Percentiles rank a stretch among this genome's conserved stretches.
phyloP scores from a whole-genome alignment of 2,888 invertebrate species.

The Caenorhabditis sulstoni region DNA sequence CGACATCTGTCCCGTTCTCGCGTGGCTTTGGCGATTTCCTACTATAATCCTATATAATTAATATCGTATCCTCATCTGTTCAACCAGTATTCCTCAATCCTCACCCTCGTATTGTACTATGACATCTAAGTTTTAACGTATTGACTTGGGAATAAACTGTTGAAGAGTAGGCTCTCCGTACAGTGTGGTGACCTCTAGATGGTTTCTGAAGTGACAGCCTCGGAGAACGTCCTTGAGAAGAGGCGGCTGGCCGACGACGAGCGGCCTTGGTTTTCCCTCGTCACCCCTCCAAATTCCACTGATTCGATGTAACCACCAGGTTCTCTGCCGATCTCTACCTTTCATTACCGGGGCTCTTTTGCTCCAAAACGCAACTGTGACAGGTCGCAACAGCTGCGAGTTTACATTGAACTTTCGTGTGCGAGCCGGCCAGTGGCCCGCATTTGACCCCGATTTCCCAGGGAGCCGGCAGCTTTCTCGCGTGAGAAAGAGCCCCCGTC shows the following conservation, averaged over 20 bases:
- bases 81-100: not conserved
- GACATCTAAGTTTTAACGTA: not conserved
- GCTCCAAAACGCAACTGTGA: slow-evolving; percentile 7
- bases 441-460: too few species aligned
- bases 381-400: slow-evolving; percentile 25
- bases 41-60: slow-evolving; percentile 1
- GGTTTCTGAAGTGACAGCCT: slow-evolving; percentile 51
- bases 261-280: slow-evolving; percentile 36
- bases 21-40: not conserved
- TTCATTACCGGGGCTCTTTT: slow-evolving; percentile 1
- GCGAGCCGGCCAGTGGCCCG: too few species aligned
- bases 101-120: slow-evolving; percentile 25
- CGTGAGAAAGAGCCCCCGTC: too few species aligned
- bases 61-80: slow-evolving; percentile 23
- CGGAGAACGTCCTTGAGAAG: slow-evolving; percentile 42
- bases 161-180: not conserved
- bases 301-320: slow-evolving; percentile 34
- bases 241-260: slow-evolving; percentile 48
- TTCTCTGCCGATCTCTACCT: slow-evolving; percentile 31
- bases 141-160: slow-evolving; percentile 43
- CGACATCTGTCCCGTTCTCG: not conserved
- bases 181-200: slow-evolving; percentile 18
- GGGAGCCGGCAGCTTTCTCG: too few species aligned
- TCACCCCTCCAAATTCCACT: slow-evolving; percentile 27
- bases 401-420: slow-evolving; percentile 36